A percentile compares a stretch with the other conserved stretches of the same genome.
phyloP scores from a whole-genome alignment of 1,140 invertebrate species.

The Glossosoma conforme region DNA sequence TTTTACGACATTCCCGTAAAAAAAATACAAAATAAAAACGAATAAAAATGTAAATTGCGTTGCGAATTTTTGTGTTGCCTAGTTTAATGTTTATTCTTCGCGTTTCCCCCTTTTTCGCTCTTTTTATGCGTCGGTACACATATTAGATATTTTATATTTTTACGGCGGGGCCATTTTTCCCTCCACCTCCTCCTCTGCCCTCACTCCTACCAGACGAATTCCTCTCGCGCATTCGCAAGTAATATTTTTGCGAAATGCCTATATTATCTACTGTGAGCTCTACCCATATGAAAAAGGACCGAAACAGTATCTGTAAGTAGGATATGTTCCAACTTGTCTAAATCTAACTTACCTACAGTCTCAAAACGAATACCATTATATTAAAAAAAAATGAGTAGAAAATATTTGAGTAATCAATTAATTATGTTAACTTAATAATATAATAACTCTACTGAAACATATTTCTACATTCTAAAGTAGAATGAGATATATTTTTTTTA shows the following conservation, averaged over 20 bases:
- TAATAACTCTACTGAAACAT: too few species aligned
- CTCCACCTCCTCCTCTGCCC: conserved; percentile 7
- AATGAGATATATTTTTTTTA: too few species aligned
- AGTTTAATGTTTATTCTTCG: conserved; percentile 33
- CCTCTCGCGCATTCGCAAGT: conserved; percentile 30
- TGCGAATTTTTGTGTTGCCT: conserved; percentile 33
- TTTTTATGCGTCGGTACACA: conserved; percentile 30
- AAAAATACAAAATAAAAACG: conserved; percentile 33
- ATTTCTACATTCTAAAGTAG: too few species aligned
- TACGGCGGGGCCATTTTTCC: conserved; percentile 30
- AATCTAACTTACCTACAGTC: too few species aligned
- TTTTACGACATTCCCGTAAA: conserved; percentile 33
- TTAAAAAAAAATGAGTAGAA: too few species aligned
- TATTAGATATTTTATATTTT: conserved; percentile 33
- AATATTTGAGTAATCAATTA: too few species aligned
- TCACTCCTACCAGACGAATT: conserved; percentile 23
- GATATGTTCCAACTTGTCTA: too few species aligned
- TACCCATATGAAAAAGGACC: too few species aligned
- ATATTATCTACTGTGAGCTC: too few species aligned
- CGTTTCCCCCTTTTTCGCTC: conserved; percentile 26
- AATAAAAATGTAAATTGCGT: conserved; percentile 34
- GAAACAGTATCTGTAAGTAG: too few species aligned
- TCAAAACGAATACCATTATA: too few species aligned
- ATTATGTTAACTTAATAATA: too few species aligned
- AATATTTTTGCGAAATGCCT: conserved; percentile 30